Evolutionary conservation across 2,888 invertebrate species (phyloP).

Genomic region (Agonopterix arenella): DNA sequence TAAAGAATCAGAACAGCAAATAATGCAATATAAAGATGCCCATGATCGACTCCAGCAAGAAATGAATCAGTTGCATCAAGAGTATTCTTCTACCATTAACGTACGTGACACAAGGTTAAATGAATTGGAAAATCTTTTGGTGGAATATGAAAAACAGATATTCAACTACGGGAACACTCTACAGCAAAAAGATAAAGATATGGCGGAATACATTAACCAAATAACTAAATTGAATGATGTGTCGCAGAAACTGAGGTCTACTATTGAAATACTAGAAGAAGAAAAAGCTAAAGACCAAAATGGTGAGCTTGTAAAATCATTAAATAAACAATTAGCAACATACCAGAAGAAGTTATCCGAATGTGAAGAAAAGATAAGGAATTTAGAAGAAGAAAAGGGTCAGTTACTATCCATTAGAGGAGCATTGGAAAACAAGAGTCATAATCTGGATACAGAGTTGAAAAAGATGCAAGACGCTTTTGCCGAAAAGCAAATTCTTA

Average conservation of each 20-base stretch:
- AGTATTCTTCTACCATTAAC: slow-evolving; percentile 45
- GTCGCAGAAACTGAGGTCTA: slow-evolving; percentile 67
- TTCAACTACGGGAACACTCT: slow-evolving; percentile 54
- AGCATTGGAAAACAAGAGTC: slow-evolving; percentile 45
- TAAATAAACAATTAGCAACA: slow-evolving; percentile 70
- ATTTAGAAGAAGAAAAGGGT: slow-evolving; percentile 62
- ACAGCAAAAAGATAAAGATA: slow-evolving; percentile 66
- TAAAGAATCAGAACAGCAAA: slow-evolving; percentile 39
- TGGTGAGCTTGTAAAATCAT: slow-evolving; percentile 64
- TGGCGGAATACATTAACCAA: slow-evolving; percentile 70
- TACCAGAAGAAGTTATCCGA: slow-evolving; percentile 60
- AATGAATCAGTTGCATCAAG: slow-evolving; percentile 51
- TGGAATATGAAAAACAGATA: slow-evolving; percentile 70
- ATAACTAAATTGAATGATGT: slow-evolving; percentile 72
- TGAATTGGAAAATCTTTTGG: slow-evolving; percentile 66
- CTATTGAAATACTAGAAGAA: slow-evolving; percentile 66
- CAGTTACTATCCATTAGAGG: slow-evolving; percentile 51
- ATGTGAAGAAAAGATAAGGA: slow-evolving; percentile 51
- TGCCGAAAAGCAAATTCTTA: slow-evolving; percentile 57
- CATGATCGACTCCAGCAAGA: slow-evolving; percentile 48
- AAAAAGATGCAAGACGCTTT: slow-evolving; percentile 57
- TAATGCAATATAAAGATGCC: slow-evolving; percentile 36
- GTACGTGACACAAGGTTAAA: slow-evolving; percentile 62
- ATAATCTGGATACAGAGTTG: slow-evolving; percentile 46
- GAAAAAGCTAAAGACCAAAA: slow-evolving; percentile 70